These are phyloP conservation scores for Drosophila mettleri DNA, from an alignment of 2,888 invertebrate species.

Conservation along the genomic window DNA sequence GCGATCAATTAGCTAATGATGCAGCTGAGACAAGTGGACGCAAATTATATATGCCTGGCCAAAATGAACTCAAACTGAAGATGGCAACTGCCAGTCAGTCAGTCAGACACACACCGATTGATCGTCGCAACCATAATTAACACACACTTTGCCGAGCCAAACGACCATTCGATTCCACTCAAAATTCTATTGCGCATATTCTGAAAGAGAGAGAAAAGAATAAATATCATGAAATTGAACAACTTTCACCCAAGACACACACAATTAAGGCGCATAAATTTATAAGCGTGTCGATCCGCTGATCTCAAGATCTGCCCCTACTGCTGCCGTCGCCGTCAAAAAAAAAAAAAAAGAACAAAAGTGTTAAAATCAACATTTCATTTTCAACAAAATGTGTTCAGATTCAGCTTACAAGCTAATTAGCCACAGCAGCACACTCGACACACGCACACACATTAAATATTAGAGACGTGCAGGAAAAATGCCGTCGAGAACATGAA, in stretches of 20 bases:
- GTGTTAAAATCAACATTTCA: constrained; percentile 73
- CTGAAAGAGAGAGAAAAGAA: constrained; percentile 4
- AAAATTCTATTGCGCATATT: constrained; percentile 31
- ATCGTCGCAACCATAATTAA: constrained; percentile 37
- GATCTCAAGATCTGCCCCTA: constrained; percentile 24
- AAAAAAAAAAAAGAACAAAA: constrained; percentile 64
- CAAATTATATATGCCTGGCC: constrained; percentile 23
- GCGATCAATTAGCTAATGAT: constrained; percentile 70
- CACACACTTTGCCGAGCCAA: constrained; percentile 30
- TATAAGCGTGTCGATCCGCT: constrained; percentile 66
- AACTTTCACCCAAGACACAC: constrained; percentile 67
- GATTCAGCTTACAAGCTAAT: constrained; percentile 77
- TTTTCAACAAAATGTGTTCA: constrained; percentile 69
- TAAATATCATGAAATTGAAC: constrained; percentile 17
- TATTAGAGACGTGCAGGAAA: constrained; percentile 37
- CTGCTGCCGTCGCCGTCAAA: no score
- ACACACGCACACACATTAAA: not conserved
- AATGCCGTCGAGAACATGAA: constrained; percentile 58
- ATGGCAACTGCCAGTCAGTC: constrained; percentile 13
- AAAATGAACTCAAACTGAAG: constrained; percentile 23
- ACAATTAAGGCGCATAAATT: constrained; percentile 54
- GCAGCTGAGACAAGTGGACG: constrained; percentile 37
- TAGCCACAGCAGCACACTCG: constrained; percentile 57
- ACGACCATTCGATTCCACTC: constrained; percentile 14
- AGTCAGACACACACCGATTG: not conserved